phyloP scores from a whole-genome alignment of 2,797 vertebrate genomes.

The Sebastes flavidus region DNA sequence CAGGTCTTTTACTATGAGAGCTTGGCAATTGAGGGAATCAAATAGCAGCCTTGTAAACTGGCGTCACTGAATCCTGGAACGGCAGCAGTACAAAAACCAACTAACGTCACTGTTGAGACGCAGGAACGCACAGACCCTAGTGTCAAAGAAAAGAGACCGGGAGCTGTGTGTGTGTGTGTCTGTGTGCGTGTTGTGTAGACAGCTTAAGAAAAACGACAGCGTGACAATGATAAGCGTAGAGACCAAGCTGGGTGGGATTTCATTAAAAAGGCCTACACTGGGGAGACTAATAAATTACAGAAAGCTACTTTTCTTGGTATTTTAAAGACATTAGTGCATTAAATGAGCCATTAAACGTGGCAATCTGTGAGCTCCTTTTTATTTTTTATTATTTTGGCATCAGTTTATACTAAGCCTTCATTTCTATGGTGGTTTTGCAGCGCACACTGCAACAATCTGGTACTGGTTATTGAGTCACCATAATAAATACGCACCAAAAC shows the following conservation, averaged over 20 bases:
- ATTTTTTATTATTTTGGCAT: neutral
- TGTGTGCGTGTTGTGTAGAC: neutral
- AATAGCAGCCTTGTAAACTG: slow-evolving; percentile 64
- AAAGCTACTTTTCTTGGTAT: neutral
- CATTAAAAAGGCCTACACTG: neutral
- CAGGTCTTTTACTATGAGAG: slow-evolving; percentile 69
- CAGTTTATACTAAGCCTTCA: neutral
- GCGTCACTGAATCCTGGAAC: slow-evolving; percentile 55
- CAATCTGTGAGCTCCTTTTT: neutral
- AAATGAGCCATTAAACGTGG: neutral
- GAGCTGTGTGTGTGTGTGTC: neutral
- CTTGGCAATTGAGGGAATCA: slow-evolving; percentile 58
- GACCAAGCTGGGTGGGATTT: neutral
- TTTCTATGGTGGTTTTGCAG: neutral
- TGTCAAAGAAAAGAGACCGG: slow-evolving; percentile 28
- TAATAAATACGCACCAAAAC: neutral
- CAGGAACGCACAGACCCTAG: slow-evolving; percentile 10
- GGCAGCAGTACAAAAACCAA: slow-evolving; percentile 59
- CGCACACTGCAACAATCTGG: neutral
- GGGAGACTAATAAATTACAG: neutral
- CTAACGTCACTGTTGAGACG: slow-evolving; percentile 48
- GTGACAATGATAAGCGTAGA: neutral
- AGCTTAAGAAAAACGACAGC: slow-evolving; percentile 8
- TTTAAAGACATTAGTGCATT: neutral
- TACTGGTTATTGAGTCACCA: neutral